A percentile compares a stretch with the other conserved stretches of the same genome.
These are phyloP conservation scores for Himalopsyche anomala DNA, from an alignment of 2,888 invertebrate species.

Conservation along the genomic window DNA sequence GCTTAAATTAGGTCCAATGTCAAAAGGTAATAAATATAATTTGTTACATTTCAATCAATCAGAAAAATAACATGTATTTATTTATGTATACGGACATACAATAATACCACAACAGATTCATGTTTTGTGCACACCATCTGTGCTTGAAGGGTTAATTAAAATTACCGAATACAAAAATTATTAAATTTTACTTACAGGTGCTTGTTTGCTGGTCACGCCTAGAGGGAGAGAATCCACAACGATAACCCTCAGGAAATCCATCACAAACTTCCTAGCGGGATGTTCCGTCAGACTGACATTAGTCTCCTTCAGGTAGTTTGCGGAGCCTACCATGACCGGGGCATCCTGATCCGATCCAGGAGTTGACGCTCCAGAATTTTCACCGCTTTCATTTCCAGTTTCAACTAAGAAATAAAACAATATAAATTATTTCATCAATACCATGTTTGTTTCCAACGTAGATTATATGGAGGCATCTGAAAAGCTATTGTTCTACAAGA, in stretches of 20 bases:
- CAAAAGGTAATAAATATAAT: too few species aligned
- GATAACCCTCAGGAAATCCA: conserved; percentile 95
- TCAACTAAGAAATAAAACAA: conserved; percentile 48
- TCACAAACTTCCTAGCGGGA: conserved; percentile 91
- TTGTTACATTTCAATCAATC: too few species aligned
- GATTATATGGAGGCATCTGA: too few species aligned
- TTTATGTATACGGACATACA: too few species aligned
- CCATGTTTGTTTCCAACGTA: too few species aligned
- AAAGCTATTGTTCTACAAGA: too few species aligned
- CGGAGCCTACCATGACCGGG: conserved; percentile 73
- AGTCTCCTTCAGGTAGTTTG: conserved; percentile 68
- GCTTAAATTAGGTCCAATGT: too few species aligned
- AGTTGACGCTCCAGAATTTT: conserved; percentile 88
- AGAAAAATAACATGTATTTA: too few species aligned
- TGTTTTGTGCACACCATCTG: too few species aligned
- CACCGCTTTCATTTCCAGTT: conserved; percentile 78
- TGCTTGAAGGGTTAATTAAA: too few species aligned
- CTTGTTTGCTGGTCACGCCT: conserved; percentile 85
- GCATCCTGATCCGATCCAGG: conserved; percentile 81
- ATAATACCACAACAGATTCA: too few species aligned
- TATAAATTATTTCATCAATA: neutral
- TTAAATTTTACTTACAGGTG: conserved; percentile 75
- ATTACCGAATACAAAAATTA: too few species aligned
- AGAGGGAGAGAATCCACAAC: conserved; percentile 95
- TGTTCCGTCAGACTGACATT: conserved; percentile 80